Base-by-base conservation (phyloP, 2,888 invertebrate genomes). In the Apoderus coryli region DNA sequence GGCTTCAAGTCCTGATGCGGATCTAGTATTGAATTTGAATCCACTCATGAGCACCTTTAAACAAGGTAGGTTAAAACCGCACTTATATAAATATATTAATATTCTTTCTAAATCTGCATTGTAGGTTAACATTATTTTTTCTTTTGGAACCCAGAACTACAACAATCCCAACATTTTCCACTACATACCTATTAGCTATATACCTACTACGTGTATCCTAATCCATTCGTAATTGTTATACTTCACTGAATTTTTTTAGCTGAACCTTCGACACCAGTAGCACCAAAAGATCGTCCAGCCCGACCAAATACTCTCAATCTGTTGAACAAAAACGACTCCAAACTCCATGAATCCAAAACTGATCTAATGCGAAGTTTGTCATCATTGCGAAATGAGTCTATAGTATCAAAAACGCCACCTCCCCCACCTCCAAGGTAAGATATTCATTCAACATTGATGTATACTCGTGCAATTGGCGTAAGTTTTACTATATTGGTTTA, bases 251-350 rank as follows among this genome's bases (percentile, higher is more conserved):
- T n/a, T n/a, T n/a, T n/a, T n/a, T n/a, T n/a, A n/a, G 64, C 64
- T 38, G 63, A 60, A 37, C 64, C 65, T 2, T 64, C 67, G 2
- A 67, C 69, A 14, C 67, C 67, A 14, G 63, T 65, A 22, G 34
- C 35, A 9, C 42, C 38, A 31, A 45, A 46, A 35, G 38, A 34
- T 4, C 52, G 50, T 49, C 84, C 84, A 2, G 80, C 81, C 44
- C 78, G 84, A 47, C 84, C 84, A 29, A 84, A 80, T 54, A 84
- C 84, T 19, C 59, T 85, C 38, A 84, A 79, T 59, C 67, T 85
- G 46, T 67, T 72, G 48, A 67, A 65, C 39, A 69, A 67, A 47
- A 49, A 51, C 28, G 54, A 55, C 32, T 49, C 52, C 1, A 39
- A 45, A 6, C 19, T n/a, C n/a, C 6, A 6, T 7, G 52, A 53